Evolutionary conservation across 2,797 vertebrate genomes (phyloP), one percentile per base, ranked within the genome.

Genomic region (Garrulus glandarius): DNA sequence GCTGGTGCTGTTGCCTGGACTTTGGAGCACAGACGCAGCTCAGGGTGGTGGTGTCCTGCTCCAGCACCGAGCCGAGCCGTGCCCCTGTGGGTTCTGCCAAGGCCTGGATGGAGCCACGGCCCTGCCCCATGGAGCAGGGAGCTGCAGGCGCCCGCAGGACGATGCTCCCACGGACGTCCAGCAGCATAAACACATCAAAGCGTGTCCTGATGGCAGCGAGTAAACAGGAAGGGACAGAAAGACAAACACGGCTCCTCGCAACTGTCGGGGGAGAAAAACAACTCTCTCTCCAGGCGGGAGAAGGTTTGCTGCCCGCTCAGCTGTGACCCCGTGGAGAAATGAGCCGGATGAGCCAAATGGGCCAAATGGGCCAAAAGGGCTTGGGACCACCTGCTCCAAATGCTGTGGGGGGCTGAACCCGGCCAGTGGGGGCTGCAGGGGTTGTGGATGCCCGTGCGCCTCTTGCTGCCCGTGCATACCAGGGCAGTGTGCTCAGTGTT

Each of bases 221-320:
- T 96, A 96, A 97, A 97, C 96, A 97, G 97, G 97, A 97, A 97
- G 69, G 93, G 93, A 88, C 70, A 95, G 90, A 85, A 94, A 93
- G 86, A 91, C 96, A 96, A 97, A 97, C 92, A 94, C 43, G 0
- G 70, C 78, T 69, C 61, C 83, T 88, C 52, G 32, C 70, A 89
- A 94, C 90, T 70, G 92, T 30, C 2, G 2, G 41, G 47, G 64
- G 93, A 95, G 89, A 82, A 91, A 96, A 97, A 94, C 96, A 96
- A 91, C 84, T 87, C 18, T 9, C 86, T 49, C 84, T 80, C 49
- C 92, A 47, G 90, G 95, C 67, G 20, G 91, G 85, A 95, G 83
- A 39, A 71, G 36, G 29, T 93, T 94, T 93, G 93, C 82, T 85
- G 96, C 89, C 76, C 3, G 37, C 61, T 87, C 84, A 87, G 84